phyloP scores from a whole-genome alignment of 1,140 invertebrate species.

The Leptinotarsa texana region DNA sequence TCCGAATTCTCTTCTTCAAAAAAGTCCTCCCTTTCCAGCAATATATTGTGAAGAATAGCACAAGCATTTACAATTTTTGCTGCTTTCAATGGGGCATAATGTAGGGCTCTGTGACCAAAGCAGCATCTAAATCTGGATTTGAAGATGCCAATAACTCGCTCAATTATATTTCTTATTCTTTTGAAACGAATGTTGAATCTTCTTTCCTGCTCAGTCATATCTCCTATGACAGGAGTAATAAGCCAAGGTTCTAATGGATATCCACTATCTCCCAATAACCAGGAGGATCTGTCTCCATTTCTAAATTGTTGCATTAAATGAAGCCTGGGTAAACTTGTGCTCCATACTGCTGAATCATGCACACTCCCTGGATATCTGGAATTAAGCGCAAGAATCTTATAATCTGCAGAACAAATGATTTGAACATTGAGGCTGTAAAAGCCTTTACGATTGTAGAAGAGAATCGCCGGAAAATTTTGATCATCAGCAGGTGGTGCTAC shows the following conservation, averaged over 20 bases:
- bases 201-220: no score
- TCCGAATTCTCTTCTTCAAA: background rate
- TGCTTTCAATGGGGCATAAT: background rate
- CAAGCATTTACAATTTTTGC: background rate
- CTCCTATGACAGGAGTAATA: slow-evolving; percentile 32
- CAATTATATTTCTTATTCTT: no score
- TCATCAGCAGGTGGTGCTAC: background rate
- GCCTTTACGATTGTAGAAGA: background rate
- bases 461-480: background rate
- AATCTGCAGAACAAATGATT: background rate
- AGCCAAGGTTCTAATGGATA: slow-evolving; percentile 37
- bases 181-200: no score
- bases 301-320: slow-evolving; percentile 25
- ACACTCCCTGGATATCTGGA: slow-evolving; percentile 44
- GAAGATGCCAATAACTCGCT: background rate
- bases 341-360: slow-evolving; percentile 45
- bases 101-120: background rate
- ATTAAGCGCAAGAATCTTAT: slow-evolving; percentile 19
- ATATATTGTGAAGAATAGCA: background rate
- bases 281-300: slow-evolving; percentile 13
- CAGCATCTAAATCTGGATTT: background rate
- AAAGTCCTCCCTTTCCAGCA: background rate
- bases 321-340: slow-evolving; percentile 13
- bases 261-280: slow-evolving; percentile 35
- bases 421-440: background rate